Percentiles rank a stretch among this genome's conserved stretches.
Conservation (phyloP, 1,140 invertebrate species). For the Macrosteles quadrilineatus region DNA sequence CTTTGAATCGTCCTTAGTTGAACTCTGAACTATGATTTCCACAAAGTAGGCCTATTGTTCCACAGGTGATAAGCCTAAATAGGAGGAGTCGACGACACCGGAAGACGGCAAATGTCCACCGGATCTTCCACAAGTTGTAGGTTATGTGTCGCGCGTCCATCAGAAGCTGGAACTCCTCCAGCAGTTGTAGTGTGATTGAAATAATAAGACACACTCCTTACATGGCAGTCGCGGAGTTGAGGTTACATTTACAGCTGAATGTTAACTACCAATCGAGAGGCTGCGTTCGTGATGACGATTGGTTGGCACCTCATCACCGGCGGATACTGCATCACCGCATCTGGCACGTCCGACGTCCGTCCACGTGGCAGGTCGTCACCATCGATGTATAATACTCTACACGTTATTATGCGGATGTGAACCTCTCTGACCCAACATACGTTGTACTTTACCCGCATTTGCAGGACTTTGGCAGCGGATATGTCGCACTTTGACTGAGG, state of each 20-base stretch:
- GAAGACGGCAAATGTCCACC: neutral
- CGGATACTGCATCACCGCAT: neutral
- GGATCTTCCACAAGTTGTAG: slow-evolving; percentile 2
- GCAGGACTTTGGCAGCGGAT: too few species aligned
- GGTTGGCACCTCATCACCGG: neutral
- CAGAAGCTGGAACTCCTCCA: neutral
- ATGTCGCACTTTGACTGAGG: too few species aligned
- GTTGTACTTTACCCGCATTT: too few species aligned
- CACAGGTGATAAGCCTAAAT: neutral
- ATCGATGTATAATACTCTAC: too few species aligned
- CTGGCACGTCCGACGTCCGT: neutral
- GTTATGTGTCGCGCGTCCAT: neutral
- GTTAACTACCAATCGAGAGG: neutral
- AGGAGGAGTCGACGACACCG: slow-evolving; percentile 7
- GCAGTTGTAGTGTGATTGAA: neutral
- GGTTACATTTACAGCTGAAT: slow-evolving; percentile 22
- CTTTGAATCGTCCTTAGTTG: slow-evolving; percentile 10
- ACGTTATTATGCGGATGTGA: too few species aligned
- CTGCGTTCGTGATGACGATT: neutral
- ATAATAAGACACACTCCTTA: slow-evolving; percentile 12
- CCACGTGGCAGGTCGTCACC: too few species aligned
- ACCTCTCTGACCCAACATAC: too few species aligned
- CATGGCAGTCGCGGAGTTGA: slow-evolving; percentile 8
- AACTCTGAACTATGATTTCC: slow-evolving; percentile 22
- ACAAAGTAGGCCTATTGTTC: slow-evolving; percentile 13